phyloP scores from a whole-genome alignment of 1,140 invertebrate genomes.

The Drosophila seguyi region DNA sequence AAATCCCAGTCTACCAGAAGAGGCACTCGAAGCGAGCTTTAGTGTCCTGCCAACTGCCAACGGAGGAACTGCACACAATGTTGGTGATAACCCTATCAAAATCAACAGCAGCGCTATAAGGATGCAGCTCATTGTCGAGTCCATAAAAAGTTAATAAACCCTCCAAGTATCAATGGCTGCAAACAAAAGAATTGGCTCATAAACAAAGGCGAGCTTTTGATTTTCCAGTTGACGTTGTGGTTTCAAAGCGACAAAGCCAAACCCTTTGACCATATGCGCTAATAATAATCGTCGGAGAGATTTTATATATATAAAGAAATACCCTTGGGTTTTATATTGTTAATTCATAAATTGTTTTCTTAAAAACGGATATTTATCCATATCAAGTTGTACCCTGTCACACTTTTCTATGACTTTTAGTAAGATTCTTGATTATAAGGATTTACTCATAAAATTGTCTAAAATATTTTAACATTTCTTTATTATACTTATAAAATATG shows the following conservation, averaged over 20 bases:
- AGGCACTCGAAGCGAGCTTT: conserved; percentile 12
- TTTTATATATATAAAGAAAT: conserved; percentile 11
- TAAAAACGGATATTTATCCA: background rate
- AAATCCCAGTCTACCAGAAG: conserved; percentile 4
- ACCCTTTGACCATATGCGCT: conserved; percentile 76
- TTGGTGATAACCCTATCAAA: conserved; percentile 69
- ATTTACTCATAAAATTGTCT: background rate
- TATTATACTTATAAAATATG: background rate
- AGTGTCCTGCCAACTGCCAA: conserved; percentile 18
- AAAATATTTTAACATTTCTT: background rate
- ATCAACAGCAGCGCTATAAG: conserved; percentile 40
- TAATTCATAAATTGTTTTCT: conserved; percentile 7
- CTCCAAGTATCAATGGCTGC: conserved; percentile 47
- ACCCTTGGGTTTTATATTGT: conserved; percentile 1
- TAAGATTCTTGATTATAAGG: too few species aligned
- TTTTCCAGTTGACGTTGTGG: conserved; percentile 69
- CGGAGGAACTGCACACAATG: conserved; percentile 44
- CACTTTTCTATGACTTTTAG: background rate
- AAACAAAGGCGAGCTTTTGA: conserved; percentile 72
- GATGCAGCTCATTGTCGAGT: conserved; percentile 55
- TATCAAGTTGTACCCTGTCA: background rate
- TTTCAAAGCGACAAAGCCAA: conserved; percentile 62
- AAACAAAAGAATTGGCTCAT: conserved; percentile 53
- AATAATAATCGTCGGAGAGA: conserved; percentile 39
- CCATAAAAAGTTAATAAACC: conserved; percentile 78